Evolutionary conservation across 2,113 vertebrate species (phyloP).

Genomic region (Labeo catla): DNA sequence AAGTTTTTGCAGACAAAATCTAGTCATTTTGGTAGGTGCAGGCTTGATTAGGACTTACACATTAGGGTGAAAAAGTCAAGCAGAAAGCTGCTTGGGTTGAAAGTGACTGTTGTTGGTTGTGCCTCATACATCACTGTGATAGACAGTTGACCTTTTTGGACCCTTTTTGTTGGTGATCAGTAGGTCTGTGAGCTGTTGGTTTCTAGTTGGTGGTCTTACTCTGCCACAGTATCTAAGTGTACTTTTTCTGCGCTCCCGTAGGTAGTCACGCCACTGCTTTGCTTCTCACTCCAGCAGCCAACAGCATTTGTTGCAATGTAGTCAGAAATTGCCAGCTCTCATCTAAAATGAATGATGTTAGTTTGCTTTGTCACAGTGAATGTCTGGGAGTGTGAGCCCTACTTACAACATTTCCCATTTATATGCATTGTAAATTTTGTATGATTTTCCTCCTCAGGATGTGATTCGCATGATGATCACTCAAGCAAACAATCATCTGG

Average conservation of each 20-base stretch:
- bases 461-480: slow-evolving; percentile 93
- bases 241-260: background rate
- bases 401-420: too few relatives aligned
- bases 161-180: too few relatives aligned
- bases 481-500: slow-evolving; percentile 88
- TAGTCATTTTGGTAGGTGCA: too few relatives aligned
- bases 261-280: background rate
- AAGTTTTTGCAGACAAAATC: too few relatives aligned
- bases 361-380: background rate
- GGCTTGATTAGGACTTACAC: too few relatives aligned
- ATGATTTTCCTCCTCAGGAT: slow-evolving; percentile 72
- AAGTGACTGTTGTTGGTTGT: too few relatives aligned
- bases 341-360: background rate
- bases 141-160: too few relatives aligned
- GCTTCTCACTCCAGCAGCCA: background rate
- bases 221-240: background rate
- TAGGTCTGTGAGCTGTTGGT: too few relatives aligned
- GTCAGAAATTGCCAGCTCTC: background rate
- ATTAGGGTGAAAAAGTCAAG: too few relatives aligned
- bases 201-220: background rate
- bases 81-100: too few relatives aligned
- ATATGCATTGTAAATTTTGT: too few relatives aligned
- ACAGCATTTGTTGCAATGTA: background rate
- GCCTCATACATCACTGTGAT: too few relatives aligned
- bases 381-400: background rate